Evolutionary conservation across 2,888 invertebrate species (phyloP).

Genomic region (Eumacrocentrus americanus): DNA sequence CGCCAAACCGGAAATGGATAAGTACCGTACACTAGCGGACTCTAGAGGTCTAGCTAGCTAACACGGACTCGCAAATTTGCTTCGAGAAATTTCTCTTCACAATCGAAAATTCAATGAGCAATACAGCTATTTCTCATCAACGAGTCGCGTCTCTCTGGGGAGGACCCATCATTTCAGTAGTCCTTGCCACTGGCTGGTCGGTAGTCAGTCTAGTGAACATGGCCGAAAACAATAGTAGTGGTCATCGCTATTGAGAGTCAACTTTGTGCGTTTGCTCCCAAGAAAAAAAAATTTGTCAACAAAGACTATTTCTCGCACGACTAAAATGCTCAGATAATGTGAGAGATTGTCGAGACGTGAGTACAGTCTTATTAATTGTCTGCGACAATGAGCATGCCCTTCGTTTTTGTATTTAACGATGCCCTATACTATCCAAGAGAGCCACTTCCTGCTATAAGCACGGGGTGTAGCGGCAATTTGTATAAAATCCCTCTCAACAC

Average conservation of each 20-base stretch:
- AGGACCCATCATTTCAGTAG: conserved; percentile 13
- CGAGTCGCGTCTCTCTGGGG: neutral
- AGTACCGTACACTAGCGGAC: too few relatives aligned
- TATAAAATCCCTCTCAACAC: conserved; percentile 33
- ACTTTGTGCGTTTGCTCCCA: conserved; percentile 38
- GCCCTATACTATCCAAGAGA: conserved; percentile 1
- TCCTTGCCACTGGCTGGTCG: conserved; percentile 22
- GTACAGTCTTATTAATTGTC: conserved; percentile 14
- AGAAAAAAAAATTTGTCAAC: conserved; percentile 53
- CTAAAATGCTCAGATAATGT: conserved; percentile 30
- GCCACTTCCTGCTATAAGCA: conserved; percentile 34
- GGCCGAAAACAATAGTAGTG: conserved; percentile 55
- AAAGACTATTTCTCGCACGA: conserved; percentile 44
- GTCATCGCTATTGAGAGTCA: conserved; percentile 44
- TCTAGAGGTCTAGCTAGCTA: too few relatives aligned
- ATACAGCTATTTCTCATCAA: too few relatives aligned
- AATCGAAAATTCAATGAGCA: too few relatives aligned
- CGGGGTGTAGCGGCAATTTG: conserved; percentile 36
- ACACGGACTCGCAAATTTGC: too few relatives aligned
- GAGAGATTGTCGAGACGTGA: conserved; percentile 27
- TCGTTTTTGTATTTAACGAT: conserved; percentile 1
- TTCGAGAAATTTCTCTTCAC: too few relatives aligned
- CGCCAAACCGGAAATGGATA: too few relatives aligned
- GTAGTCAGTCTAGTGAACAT: conserved; percentile 53
- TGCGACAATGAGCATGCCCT: neutral